Evolutionary conservation across 2,888 invertebrate genomes (phyloP).

Genomic region (Capitulum mitella): DNA sequence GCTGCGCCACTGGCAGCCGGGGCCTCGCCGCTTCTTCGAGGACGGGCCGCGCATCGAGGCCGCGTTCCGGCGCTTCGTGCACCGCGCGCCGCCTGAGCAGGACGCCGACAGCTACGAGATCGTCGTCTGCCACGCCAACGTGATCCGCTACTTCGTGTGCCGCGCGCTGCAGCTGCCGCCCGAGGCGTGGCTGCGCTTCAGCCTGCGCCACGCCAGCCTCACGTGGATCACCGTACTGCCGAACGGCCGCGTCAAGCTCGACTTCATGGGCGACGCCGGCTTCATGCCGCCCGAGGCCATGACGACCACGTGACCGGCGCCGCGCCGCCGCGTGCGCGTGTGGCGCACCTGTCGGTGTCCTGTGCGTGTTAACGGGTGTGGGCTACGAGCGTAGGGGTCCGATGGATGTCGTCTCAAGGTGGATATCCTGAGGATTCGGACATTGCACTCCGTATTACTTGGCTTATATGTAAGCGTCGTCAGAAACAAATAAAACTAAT

Average conservation of each 20-base stretch:
- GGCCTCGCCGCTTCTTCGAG: constrained; percentile 76
- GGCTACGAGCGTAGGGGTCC: too few relatives aligned
- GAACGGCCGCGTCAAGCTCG: constrained; percentile 74
- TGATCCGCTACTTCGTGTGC: constrained; percentile 54
- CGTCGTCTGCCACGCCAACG: constrained; percentile 95
- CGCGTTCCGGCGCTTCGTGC: constrained; percentile 85
- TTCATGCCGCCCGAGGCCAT: constrained; percentile 72
- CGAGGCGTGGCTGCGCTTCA: constrained; percentile 92
- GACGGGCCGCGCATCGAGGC: constrained; percentile 93
- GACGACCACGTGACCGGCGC: constrained; percentile 38
- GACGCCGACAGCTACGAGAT: constrained; percentile 75
- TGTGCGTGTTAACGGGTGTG: too few relatives aligned
- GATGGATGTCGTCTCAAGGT: too few relatives aligned
- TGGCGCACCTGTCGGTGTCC: not conserved
- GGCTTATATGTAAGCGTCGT: too few relatives aligned
- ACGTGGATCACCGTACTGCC: constrained; percentile 83
- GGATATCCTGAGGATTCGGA: too few relatives aligned
- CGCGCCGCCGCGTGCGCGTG: too few relatives aligned
- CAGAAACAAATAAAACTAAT: too few relatives aligned
- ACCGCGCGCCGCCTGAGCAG: constrained; percentile 76
- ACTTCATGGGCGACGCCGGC: constrained; percentile 78
- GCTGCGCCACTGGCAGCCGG: constrained; percentile 77
- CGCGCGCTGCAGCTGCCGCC: constrained; percentile 91
- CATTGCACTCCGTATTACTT: too few relatives aligned
- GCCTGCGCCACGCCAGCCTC: constrained; percentile 84